These are phyloP conservation scores for Oxytorus armatus DNA, from an alignment of 2,888 invertebrate species.

Conservation along the genomic window DNA sequence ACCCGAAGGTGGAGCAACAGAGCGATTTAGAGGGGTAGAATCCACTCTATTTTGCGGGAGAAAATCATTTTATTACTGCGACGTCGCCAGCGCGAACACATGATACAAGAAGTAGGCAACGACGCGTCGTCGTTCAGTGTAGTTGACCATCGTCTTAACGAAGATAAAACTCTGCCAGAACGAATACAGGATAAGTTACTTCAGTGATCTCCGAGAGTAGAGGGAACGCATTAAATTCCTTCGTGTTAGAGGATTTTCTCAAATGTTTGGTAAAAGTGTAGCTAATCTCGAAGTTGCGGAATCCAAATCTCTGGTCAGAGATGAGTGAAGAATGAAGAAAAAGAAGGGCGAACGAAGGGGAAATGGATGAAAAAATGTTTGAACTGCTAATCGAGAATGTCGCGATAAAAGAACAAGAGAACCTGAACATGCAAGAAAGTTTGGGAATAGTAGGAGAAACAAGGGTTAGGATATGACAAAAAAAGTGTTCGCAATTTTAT, in stretches of 20 bases:
- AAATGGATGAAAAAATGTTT: constrained; percentile 18
- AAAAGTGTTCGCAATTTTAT: constrained; percentile 50
- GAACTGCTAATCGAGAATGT: constrained; percentile 45
- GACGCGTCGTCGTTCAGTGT: not conserved
- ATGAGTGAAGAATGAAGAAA: constrained; percentile 21
- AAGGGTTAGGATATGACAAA: constrained; percentile 38
- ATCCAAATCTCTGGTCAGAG: not conserved
- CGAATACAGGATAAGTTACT: constrained; percentile 4
- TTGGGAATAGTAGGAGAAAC: constrained; percentile 19
- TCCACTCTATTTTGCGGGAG: constrained; percentile 75
- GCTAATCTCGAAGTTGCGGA: not conserved
- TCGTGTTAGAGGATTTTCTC: not conserved
- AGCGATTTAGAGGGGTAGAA: constrained; percentile 66
- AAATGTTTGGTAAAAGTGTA: not conserved
- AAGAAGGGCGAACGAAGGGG: not conserved
- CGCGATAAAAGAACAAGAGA: constrained; percentile 8
- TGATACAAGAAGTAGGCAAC: not conserved
- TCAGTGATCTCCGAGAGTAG: constrained; percentile 10
- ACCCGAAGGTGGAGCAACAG: constrained; percentile 31
- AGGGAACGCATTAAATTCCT: constrained; percentile 10
- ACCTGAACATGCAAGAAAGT: constrained; percentile 4
- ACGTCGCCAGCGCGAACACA: constrained; percentile 27
- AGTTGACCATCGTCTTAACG: constrained; percentile 3
- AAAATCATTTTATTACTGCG: constrained; percentile 75
- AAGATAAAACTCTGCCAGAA: not conserved